These are phyloP conservation scores for Cecropterus lyciades DNA, from an alignment of 1,140 invertebrate genomes.

Conservation along the genomic window DNA sequence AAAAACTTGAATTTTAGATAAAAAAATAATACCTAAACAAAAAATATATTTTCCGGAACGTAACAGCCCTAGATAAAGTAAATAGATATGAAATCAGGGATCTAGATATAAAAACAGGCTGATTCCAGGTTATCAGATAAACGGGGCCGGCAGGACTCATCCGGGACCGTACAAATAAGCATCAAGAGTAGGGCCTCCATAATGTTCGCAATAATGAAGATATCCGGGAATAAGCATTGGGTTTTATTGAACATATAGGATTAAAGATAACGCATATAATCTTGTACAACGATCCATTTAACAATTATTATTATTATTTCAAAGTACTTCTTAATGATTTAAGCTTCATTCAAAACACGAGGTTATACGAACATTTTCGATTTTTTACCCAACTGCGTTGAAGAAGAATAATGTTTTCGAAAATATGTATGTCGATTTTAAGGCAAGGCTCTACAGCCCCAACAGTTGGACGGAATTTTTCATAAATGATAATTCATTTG, in stretches of 20 bases:
- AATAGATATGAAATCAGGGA: not conserved
- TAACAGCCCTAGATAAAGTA: not conserved
- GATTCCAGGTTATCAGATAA: conserved; percentile 1
- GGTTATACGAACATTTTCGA: too few species aligned
- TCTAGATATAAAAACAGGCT: not conserved
- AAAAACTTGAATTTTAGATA: too few species aligned
- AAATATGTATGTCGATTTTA: too few species aligned
- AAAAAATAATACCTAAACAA: not conserved
- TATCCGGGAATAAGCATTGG: not conserved
- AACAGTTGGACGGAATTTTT: too few species aligned
- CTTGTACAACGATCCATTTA: too few species aligned
- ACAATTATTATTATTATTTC: too few species aligned
- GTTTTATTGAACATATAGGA: not conserved
- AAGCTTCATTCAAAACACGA: too few species aligned
- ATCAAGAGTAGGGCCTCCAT: not conserved
- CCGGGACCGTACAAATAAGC: not conserved
- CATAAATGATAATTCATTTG: too few species aligned
- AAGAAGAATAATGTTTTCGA: too few species aligned
- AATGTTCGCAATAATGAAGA: not conserved
- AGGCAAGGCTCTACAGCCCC: too few species aligned
- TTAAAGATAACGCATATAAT: not conserved
- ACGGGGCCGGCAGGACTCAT: not conserved
- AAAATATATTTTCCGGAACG: not conserved
- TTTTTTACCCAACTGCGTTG: too few species aligned
- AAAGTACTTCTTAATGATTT: too few species aligned